Evolutionary conservation across 2,113 vertebrate genomes (phyloP), one percentile per base, ranked within the genome.

Genomic region (Apteryx owenii): DNA sequence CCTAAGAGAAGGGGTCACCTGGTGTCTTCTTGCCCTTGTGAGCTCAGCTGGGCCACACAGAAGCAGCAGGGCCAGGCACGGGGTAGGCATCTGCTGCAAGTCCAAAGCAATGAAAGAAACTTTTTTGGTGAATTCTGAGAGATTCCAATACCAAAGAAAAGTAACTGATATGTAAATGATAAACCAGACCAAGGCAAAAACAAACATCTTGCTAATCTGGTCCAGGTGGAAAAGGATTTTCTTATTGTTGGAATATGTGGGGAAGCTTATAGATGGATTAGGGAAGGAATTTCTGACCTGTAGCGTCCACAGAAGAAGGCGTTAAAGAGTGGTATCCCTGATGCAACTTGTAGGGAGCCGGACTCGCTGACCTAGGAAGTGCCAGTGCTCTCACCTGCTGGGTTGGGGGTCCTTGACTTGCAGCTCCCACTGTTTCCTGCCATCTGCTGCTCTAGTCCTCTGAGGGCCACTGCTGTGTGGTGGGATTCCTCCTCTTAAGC

Each of bases 391-490:
- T 46, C 62, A 73, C 29, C 7, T 50, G 86, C 75, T 70, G 46
- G 56, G 61, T 60, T n/a, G 26, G 60, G 60, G 69, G 64, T 94
- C 22, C 28, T 54, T 18, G 65, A 51, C 54, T 42, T 42, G 20
- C 50, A 90, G 75, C 60, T 26, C 64, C 60, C 22, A 53, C 36
- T 26, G 71, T 92, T 95, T 93, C 85, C 83, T 87, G 94, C 61
- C 88, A 93, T 85, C 92, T 93, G 94, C 46, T 89, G 56, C 56
- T 95, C 80, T 12, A 11, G 29, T 71, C 89, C 95, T 95, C 84
- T 78, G n/a, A 3, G 53, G 90, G 91, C 93, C 94, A 73, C 93
- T 94, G 94, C 42, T 33, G 29, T 48, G 66, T 90, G 69, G 71
- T 26, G 38, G 75, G 58, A 69, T 33, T 46, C 42, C 33, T 94